A percentile compares a stretch with the other conserved stretches of the same genome.
These are phyloP conservation scores for Anguilla megastoma DNA, from an alignment of 2,797 vertebrate species.

Conservation along the genomic window DNA sequence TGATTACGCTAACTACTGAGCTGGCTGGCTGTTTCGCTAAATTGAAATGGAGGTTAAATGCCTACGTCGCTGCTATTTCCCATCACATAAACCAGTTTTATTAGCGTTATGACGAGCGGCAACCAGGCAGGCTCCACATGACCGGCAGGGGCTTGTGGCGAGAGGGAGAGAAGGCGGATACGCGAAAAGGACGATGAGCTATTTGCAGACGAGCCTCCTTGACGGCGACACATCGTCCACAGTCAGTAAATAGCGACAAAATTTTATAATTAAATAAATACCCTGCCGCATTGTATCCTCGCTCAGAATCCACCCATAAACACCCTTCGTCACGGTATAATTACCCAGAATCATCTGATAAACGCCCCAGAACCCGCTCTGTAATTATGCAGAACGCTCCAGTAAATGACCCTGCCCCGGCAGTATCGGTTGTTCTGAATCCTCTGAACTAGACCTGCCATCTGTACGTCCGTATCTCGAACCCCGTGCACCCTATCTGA, in stretches of 20 bases:
- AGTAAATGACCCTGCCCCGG: background rate
- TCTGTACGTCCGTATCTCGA: background rate
- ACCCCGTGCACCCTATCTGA: background rate
- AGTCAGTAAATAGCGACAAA: background rate
- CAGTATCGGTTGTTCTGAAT: background rate
- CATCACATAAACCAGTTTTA: background rate
- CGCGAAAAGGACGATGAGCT: background rate
- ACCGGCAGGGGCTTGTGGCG: background rate
- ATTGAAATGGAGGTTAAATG: background rate
- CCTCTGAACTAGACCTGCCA: background rate
- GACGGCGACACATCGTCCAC: too few relatives aligned
- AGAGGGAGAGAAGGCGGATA: background rate
- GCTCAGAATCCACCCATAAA: background rate
- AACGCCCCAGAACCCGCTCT: background rate
- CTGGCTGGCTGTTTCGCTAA: background rate
- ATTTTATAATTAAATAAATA: constrained; percentile 2
- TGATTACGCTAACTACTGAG: background rate
- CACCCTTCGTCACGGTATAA: background rate
- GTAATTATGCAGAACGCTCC: background rate
- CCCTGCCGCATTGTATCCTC: background rate
- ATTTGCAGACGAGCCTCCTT: background rate
- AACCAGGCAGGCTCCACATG: background rate
- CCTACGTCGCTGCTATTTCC: background rate
- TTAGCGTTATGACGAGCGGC: background rate
- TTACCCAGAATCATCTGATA: constrained; percentile 2